These are phyloP conservation scores for Danio aesculapii DNA, from an alignment of 2,797 vertebrate genomes.

Conservation along the genomic window DNA sequence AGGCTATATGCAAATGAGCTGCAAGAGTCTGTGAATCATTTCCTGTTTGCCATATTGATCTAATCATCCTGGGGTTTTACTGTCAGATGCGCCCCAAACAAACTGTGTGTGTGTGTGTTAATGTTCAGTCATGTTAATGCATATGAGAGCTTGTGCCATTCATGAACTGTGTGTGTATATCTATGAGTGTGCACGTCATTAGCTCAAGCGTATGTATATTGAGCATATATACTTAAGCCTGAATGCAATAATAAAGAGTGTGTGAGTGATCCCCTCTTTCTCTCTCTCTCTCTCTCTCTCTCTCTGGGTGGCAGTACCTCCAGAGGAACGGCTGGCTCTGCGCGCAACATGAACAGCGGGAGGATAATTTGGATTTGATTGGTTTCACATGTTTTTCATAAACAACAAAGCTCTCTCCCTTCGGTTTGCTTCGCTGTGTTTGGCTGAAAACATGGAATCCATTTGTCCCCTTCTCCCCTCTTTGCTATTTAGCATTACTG, in stretches of 20 bases:
- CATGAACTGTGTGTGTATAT: conserved; percentile 37
- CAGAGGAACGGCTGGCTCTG: conserved; percentile 73
- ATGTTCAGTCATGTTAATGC: conserved; percentile 16
- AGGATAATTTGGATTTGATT: conserved; percentile 85
- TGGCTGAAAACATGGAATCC: conserved; percentile 83
- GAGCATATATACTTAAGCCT: conserved; percentile 31
- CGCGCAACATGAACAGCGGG: conserved; percentile 81
- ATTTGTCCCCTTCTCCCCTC: conserved; percentile 76
- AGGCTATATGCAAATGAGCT: conserved; percentile 72
- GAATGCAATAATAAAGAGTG: conserved; percentile 50
- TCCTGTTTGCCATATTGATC: conserved; percentile 79
- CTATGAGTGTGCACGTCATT: conserved; percentile 26
- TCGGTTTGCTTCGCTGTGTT: conserved; percentile 76
- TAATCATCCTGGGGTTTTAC: conserved; percentile 68
- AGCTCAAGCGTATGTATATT: conserved; percentile 5
- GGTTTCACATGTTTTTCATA: conserved; percentile 85
- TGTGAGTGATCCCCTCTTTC: conserved; percentile 50
- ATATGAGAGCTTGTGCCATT: conserved; percentile 16
- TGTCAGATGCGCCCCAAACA: conserved; percentile 64
- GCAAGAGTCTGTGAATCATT: conserved; percentile 77
- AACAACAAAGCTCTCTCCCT: conserved; percentile 78
- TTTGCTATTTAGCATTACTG: conserved; percentile 68
- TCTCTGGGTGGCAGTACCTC: conserved; percentile 81
- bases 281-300: conserved; percentile 71
- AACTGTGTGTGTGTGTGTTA: conserved; percentile 51